phyloP scores from a whole-genome alignment of 2,888 invertebrate genomes.

The Platycheirus albimanus region DNA sequence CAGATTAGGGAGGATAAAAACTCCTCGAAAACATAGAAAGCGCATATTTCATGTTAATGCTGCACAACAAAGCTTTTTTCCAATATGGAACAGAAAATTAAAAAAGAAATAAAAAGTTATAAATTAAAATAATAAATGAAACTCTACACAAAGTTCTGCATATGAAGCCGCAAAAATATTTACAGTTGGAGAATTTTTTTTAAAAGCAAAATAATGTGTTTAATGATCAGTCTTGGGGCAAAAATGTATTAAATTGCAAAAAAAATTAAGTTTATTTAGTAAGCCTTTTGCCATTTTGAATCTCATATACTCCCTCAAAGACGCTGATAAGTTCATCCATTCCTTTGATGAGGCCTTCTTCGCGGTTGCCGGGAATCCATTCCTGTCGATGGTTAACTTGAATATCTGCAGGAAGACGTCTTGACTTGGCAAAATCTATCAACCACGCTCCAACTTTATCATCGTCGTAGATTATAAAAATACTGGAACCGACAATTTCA shows the following conservation, averaged over 20 bases:
- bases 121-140: not conserved
- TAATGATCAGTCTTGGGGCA: constrained; percentile 71
- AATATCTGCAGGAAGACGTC: constrained; percentile 87
- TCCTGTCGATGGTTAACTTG: constrained; percentile 90
- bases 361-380: constrained; percentile 97
- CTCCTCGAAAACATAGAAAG: constrained; percentile 65
- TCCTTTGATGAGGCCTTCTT: constrained; percentile 97
- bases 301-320: constrained; percentile 82
- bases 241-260: constrained; percentile 42
- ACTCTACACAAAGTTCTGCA: constrained; percentile 18
- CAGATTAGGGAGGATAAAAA: constrained; percentile 69
- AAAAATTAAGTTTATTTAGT: constrained; percentile 26
- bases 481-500: constrained; percentile 96
- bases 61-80: constrained; percentile 61
- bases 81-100: constrained; percentile 70
- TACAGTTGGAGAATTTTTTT: not conserved
- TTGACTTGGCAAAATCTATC: constrained; percentile 98
- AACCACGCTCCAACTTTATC: constrained; percentile 96
- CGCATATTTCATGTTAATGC: constrained; percentile 49
- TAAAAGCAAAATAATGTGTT: constrained; percentile 12
- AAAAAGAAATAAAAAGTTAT: constrained; percentile 16
- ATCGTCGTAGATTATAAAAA: constrained; percentile 96
- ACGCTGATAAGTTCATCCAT: constrained; percentile 95
- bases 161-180: constrained; percentile 34
- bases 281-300: constrained; percentile 78